Evolutionary conservation across 2,888 invertebrate genomes (phyloP), one percentile per base, ranked within the genome.

Genomic region (Sarcophaga variegata): DNA sequence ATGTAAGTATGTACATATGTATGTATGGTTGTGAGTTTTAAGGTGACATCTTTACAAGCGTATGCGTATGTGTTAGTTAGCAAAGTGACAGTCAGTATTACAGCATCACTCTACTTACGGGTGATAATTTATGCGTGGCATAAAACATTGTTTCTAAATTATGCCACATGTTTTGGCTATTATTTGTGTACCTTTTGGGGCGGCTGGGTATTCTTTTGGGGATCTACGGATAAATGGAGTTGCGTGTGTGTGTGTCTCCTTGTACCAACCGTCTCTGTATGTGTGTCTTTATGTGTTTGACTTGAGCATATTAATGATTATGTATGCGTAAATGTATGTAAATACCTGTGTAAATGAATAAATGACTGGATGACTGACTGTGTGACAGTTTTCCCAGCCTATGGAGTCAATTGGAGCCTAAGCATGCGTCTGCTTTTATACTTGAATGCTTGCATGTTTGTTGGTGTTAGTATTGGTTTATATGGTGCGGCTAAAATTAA

Each of bases 131-230:
- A 87, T 87, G 84, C 84, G 66, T 75, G 76, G 59, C 81, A 84
- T 27, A 87, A 76, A 81, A 84, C 79, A 84, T 76, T 83, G 83
- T 79, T 87, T 74, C 76, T 81, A 84, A 87, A 84, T 84, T 84
- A 87, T 84, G 87, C 71, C 81, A 75, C 84, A 87, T 81, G 78
- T 75, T 87, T 79, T 87, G 71, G 49, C 84, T 59, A 87, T 87
- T 87, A 82, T 63, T 54, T 79, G 72, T 72, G 67, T 79, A 59
- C 79, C 81, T 81, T 27, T 67, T 60, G 77, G 70, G 75, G 25
- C 54, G 12, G 49, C 12, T 2, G 27, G 25, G 25, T 64, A 22
- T 64, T 64, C 27, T 14, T 25, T 64, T 22, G 64, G 64, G 49
- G 4, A 14, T 14, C 49, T 49, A 14, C 0, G 49, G 14, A 14